These are phyloP conservation scores for Macaca nemestrina DNA, from an alignment of 2,113 vertebrate genomes.

Conservation along the genomic window DNA sequence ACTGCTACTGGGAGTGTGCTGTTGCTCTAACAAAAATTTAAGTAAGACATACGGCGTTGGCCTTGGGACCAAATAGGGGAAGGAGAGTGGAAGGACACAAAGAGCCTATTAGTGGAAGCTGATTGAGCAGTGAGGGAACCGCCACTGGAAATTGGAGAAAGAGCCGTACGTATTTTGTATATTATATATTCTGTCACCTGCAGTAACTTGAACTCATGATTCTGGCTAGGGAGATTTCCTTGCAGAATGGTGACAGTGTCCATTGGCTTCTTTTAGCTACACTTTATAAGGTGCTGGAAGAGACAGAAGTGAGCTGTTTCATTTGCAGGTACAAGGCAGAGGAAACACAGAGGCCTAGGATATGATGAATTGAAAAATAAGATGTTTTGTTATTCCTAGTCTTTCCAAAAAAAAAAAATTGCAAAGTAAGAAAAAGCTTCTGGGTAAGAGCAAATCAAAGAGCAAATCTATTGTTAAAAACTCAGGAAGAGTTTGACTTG, in stretches of 20 bases:
- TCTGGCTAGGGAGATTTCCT: neutral
- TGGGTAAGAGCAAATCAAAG: neutral
- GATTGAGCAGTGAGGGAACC: neutral
- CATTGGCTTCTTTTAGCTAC: neutral
- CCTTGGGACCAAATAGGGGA: neutral
- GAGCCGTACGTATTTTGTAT: rapidly evolving
- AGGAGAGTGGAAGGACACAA: neutral
- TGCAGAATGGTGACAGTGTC: neutral
- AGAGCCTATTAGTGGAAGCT: neutral
- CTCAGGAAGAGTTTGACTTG: neutral
- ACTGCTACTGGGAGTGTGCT: neutral
- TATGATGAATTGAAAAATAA: neutral
- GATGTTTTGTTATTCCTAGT: neutral
- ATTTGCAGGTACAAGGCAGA: neutral
- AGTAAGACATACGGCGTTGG: neutral
- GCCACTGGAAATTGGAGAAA: neutral
- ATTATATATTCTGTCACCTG: neutral
- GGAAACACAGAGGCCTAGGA: neutral
- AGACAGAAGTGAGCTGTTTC: neutral
- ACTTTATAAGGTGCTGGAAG: neutral
- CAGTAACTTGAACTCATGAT: neutral
- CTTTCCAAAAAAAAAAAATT: neutral
- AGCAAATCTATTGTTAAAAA: neutral
- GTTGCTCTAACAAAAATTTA: neutral
- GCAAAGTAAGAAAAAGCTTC: neutral